Base-by-base conservation (phyloP, 2,888 invertebrate genomes). In the Cantharis rufa region DNA sequence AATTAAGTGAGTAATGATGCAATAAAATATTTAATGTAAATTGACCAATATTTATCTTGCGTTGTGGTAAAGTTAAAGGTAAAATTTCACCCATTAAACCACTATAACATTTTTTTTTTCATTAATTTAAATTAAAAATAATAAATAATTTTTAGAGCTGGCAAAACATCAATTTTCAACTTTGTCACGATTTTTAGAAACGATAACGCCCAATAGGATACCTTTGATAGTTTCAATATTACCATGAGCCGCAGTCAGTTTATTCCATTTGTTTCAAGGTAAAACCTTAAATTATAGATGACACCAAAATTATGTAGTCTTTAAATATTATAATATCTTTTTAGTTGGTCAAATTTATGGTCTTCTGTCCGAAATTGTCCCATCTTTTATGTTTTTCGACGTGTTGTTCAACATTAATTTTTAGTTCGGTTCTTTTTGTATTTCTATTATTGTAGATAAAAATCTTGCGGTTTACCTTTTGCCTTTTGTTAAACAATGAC, bases 131-230 rank as follows among this genome's bases (percentile, higher is more conserved):
- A 48, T n/a, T n/a, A n/a, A 48, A 48, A 48, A n/a, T n/a, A 48
- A 48, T 48, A 48, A 48, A 48, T 48, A 48, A 48, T n/a, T n/a
- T 62, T 68, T 61, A 84, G 83, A 85, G 84, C 85, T 85, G 86
- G 84, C 85, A 84, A 86, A 86, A 86, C 85, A 86, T 85, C 85
- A 85, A 84, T 86, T 86, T 83, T 85, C 84, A 79, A 81, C 78
- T 80, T 80, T 85, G 85, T 85, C 83, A 69, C 73, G 81, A 81
- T 82, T 80, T 78, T 82, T 74, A 78, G 78, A 82, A 82, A 82
- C 79, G 85, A 85, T 85, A 85, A 85, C 78, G 69, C 82, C 79
- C 84, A 78, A 80, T 79, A 79, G 84, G 84, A 82, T 78, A 79
- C 76, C 81, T 76, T 80, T 80, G 75, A 78, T 74, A 75, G 71